Conservation (phyloP, 2,888 invertebrate species). For the Polyommatus iphigenia region DNA sequence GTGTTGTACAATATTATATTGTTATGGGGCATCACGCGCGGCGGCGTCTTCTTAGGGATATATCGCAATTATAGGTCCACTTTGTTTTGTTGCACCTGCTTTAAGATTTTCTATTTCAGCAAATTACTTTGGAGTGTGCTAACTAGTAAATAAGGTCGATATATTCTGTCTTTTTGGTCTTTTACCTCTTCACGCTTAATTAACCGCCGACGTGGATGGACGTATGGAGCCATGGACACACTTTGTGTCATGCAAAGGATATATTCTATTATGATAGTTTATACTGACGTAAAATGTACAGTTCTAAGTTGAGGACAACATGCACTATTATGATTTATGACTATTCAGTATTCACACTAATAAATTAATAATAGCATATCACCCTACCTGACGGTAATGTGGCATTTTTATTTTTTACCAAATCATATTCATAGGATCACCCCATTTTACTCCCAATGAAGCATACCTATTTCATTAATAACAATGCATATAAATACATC, state of each 20-base stretch:
- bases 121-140: neutral
- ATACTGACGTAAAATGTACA: too few species aligned
- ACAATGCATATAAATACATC: slow-evolving; percentile 40
- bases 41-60: neutral
- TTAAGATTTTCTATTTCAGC: neutral
- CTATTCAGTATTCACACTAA: neutral
- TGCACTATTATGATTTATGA: too few species aligned
- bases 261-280: too few species aligned
- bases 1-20: slow-evolving; percentile 16
- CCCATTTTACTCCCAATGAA: slow-evolving; percentile 41
- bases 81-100: neutral
- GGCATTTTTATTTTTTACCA: neutral
- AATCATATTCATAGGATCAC: slow-evolving; percentile 1
- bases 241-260: too few species aligned
- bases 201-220: too few species aligned
- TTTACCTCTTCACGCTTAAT: too few species aligned
- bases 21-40: slow-evolving; percentile 13
- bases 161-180: too few species aligned
- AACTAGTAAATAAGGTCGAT: neutral
- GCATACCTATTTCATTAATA: slow-evolving; percentile 45
- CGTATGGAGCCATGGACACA: too few species aligned
- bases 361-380: neutral
- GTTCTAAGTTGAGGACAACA: too few species aligned
- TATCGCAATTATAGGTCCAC: neutral
- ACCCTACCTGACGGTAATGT: neutral